Evolutionary conservation across 1,140 invertebrate genomes (phyloP), one percentile per base, ranked within the genome.

Genomic region (Drosophila funebris): DNA sequence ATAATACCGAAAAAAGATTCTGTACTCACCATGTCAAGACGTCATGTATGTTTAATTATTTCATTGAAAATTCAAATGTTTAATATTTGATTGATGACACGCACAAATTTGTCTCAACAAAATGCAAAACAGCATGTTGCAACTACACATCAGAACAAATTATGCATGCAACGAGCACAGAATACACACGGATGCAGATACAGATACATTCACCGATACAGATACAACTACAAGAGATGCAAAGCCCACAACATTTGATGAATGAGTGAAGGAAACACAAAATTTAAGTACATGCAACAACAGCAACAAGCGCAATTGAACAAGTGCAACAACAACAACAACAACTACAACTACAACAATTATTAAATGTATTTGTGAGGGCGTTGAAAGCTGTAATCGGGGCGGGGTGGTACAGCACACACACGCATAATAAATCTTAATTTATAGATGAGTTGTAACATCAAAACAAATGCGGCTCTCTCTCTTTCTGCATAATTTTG

Each of bases 1-100:
- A 37, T 68, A 13, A 52, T 33, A 7, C 13, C 44, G 14, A 29
- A 62, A 48, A n/a, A 9, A 44, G 8, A 54, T 46, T 37, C 57
- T 76, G 60, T 68, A 33, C 29, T 63, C 50, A 57, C 39, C 80
- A 31, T 75, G 81, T 78, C 24, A 24, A 37, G 53, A n/a, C 37
- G 48, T 76, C 67, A 72, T 72, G 67, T 73, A 16, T 41, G 73
- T 56, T 64, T 74, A 89, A 89, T 87, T 87, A 87, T 63, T 79
- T 78, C 74, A 70, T 81, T 80, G 72, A 46, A 67, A 64, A 72
- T 64, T 66, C 43, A 52, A 69, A 63, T 76, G 72, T 69, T 73
- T 71, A 66, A 85, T 70, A 75, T 76, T 82, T 90, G 81, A 90
- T 90, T 90, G 87, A 90, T 90, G 73, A 79, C 64, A 76, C 39